Evolutionary conservation across 2,797 vertebrate genomes (phyloP).

Genomic region (Gymnoscopelus braueri): DNA sequence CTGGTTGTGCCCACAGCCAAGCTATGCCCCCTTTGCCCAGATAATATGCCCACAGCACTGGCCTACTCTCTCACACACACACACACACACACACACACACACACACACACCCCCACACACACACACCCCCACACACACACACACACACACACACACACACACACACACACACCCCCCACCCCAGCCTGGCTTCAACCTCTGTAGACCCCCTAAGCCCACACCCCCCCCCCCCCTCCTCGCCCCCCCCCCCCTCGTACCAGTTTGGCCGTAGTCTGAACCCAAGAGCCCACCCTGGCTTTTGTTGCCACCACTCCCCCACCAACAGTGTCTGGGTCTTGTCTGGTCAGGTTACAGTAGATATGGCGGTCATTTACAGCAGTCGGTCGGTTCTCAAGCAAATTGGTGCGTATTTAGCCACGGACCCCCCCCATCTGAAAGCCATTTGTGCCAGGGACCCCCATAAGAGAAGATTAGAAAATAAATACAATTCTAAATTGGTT

Average conservation of each 20-base stretch:
- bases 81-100: no score
- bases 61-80: constrained; percentile 3
- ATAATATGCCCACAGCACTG: constrained; percentile 42
- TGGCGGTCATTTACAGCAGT: constrained; percentile 54
- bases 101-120: constrained; percentile 35
- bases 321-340: constrained; percentile 61
- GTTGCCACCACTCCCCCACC: constrained; percentile 63
- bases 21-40: constrained; percentile 32
- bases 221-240: neutral
- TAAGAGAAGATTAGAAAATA: no score
- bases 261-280: constrained; percentile 75
- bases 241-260: constrained; percentile 30
- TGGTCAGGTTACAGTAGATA: constrained; percentile 61
- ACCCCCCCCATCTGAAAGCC: no score
- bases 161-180: constrained; percentile 35
- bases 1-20: constrained; percentile 36
- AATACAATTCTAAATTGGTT: no score
- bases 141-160: no score
- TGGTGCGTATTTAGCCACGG: no score
- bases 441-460: no score
- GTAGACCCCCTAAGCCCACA: constrained; percentile 9
- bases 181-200: constrained; percentile 43
- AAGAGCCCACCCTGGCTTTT: constrained; percentile 52
- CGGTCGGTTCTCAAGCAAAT: no score
- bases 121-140: constrained; percentile 9